A percentile compares a stretch with the other conserved stretches of the same genome.
Conservation (phyloP, 2,113 vertebrate genomes). For the Boulengeromyrus knoepffleri region DNA sequence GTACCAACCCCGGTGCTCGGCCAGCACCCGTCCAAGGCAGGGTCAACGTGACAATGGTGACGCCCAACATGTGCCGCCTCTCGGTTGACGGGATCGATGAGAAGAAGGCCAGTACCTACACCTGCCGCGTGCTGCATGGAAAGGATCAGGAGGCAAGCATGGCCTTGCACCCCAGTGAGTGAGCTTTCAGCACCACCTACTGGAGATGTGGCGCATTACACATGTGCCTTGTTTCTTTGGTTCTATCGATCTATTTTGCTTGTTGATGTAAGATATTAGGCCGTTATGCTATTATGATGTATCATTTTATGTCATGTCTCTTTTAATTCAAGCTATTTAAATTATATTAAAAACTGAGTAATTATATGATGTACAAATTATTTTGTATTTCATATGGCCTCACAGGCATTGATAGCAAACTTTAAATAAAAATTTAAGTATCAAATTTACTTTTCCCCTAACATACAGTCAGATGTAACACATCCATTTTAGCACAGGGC, state of each 20-base stretch:
- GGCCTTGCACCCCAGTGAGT: conserved; percentile 10
- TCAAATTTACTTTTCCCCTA: not conserved
- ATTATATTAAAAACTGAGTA: not conserved
- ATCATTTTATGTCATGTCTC: not conserved
- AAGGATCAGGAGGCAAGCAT: not conserved
- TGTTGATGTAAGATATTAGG: not conserved
- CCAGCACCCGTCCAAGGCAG: not conserved
- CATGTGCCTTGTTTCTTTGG: not conserved
- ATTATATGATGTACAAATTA: not conserved
- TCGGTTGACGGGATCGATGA: not conserved
- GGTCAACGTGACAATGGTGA: not conserved
- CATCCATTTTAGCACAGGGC: not conserved
- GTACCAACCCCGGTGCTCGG: not conserved
- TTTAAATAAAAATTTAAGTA: not conserved
- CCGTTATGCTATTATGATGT: not conserved
- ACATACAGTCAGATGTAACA: not conserved
- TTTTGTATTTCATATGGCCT: not conserved
- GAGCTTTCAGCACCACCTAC: not conserved
- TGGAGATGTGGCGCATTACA: not conserved
- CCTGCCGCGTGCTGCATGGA: not conserved
- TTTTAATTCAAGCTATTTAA: not conserved
- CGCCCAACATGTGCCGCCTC: not conserved
- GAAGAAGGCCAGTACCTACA: conserved; percentile 10
- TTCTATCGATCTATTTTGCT: not conserved
- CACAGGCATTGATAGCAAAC: not conserved